phyloP scores from a whole-genome alignment of 1,140 invertebrate species.

The Anoplophora glabripennis region DNA sequence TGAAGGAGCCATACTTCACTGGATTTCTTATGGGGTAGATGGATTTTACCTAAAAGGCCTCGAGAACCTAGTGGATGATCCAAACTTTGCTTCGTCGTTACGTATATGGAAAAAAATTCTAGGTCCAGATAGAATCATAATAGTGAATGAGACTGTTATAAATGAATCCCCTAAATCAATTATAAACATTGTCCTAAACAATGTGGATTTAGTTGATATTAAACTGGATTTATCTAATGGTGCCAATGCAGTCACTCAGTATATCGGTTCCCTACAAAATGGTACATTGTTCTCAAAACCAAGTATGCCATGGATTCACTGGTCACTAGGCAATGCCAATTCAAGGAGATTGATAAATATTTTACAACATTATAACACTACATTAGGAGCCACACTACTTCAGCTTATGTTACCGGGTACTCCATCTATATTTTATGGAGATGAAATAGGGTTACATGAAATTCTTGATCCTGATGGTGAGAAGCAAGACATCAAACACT shows the following conservation, averaged over 20 bases:
- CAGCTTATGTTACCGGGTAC: slow-evolving; percentile 76
- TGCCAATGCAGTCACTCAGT: slow-evolving; percentile 55
- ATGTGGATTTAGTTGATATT: slow-evolving; percentile 70
- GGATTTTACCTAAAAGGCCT: slow-evolving; percentile 78
- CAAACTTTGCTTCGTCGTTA: slow-evolving; percentile 52
- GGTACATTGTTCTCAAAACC: slow-evolving; percentile 59
- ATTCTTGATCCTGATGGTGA: slow-evolving; percentile 54
- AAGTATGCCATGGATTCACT: slow-evolving; percentile 71
- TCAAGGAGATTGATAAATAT: slow-evolving; percentile 57
- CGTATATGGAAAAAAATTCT: slow-evolving; percentile 65
- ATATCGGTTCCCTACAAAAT: slow-evolving; percentile 57
- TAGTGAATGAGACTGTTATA: slow-evolving; percentile 62
- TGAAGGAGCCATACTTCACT: slow-evolving; percentile 60
- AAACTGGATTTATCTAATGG: slow-evolving; percentile 60
- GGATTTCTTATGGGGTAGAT: slow-evolving; percentile 66
- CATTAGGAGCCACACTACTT: slow-evolving; percentile 62
- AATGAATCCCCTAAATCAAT: slow-evolving; percentile 47
- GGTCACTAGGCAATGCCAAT: slow-evolving; percentile 66
- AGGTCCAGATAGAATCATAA: slow-evolving; percentile 60
- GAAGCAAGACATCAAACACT: slow-evolving; percentile 59
- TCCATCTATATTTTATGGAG: slow-evolving; percentile 76
- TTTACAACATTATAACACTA: slow-evolving; percentile 56
- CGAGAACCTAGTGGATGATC: slow-evolving; percentile 50
- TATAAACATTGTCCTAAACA: slow-evolving; percentile 56
- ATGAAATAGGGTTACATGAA: slow-evolving; percentile 65